These are phyloP conservation scores for Callospermophilus lateralis DNA, from an alignment of 2,113 vertebrate genomes.

Conservation along the genomic window DNA sequence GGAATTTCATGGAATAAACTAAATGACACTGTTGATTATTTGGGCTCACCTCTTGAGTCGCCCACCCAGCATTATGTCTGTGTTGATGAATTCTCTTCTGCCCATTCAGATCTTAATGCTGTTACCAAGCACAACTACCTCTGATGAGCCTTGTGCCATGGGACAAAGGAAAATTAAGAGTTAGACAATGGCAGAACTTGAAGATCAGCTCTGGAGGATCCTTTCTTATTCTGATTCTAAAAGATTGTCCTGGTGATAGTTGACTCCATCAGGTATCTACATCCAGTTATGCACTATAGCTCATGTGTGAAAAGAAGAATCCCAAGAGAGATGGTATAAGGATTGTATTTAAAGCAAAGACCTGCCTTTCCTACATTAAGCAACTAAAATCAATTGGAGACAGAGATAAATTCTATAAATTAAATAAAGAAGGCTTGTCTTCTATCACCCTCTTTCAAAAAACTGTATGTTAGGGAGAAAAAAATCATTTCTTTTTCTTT, in stretches of 20 bases:
- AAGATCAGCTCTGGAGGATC: neutral
- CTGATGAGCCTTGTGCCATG: neutral
- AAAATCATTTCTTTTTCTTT: neutral
- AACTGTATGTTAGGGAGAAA: neutral
- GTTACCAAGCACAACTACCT: neutral
- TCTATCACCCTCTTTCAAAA: neutral
- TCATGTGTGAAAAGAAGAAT: neutral
- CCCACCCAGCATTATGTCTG: rapidly evolving
- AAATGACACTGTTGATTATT: too few relatives aligned
- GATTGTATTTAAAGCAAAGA: neutral
- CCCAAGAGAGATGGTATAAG: neutral
- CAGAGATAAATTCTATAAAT: neutral
- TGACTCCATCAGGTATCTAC: too few relatives aligned
- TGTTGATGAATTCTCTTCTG: neutral
- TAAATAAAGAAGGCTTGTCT: neutral
- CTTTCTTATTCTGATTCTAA: neutral
- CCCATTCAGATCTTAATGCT: rapidly evolving
- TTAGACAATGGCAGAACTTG: neutral
- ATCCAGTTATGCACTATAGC: neutral
- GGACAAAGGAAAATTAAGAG: neutral
- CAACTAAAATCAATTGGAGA: neutral
- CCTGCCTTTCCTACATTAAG: neutral
- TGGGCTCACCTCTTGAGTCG: neutral
- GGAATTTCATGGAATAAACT: neutral
- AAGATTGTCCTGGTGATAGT: neutral